Percentiles rank a stretch among this genome's conserved stretches.
Evolutionary conservation across 2,888 invertebrate genomes (phyloP).

Genomic region (Sminthurides aquaticus): DNA sequence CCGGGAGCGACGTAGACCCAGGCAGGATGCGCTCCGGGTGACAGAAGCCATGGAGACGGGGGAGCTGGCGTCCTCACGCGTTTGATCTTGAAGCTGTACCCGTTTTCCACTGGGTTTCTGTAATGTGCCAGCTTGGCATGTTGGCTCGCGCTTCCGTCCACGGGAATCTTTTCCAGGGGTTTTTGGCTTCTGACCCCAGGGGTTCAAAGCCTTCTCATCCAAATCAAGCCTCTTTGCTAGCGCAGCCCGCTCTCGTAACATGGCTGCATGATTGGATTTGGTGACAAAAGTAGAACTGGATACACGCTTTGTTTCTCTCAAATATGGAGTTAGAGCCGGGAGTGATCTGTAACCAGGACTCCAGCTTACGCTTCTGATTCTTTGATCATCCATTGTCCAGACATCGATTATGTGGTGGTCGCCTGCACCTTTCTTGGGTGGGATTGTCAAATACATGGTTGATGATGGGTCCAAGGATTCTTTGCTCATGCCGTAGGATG

Average conservation of each 20-base stretch:
- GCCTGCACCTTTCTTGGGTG: slow-evolving; percentile 21
- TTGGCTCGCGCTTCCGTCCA: background rate
- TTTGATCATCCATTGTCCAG: slow-evolving; percentile 17
- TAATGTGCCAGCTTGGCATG: background rate
- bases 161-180: background rate
- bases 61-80: background rate
- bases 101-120: background rate
- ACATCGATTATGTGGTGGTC: slow-evolving; percentile 12
- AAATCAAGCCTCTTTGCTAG: slow-evolving; percentile 19
- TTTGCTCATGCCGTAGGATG: background rate
- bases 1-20: slow-evolving; percentile 33
- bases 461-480: slow-evolving; percentile 1
- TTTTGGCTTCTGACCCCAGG: background rate
- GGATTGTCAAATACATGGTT: slow-evolving; percentile 31
- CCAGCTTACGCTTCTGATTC: slow-evolving; percentile 8
- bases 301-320: slow-evolving; percentile 40
- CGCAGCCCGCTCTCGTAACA: slow-evolving; percentile 18
- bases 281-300: slow-evolving; percentile 34
- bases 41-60: background rate
- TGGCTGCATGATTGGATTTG: slow-evolving; percentile 22
- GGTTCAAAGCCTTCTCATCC: slow-evolving; percentile 10
- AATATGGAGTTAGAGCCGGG: slow-evolving; percentile 40
- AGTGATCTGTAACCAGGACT: slow-evolving; percentile 30
- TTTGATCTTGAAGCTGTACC: background rate
- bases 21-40: slow-evolving; percentile 33